Percentiles rank a stretch among this genome's conserved stretches.
phyloP scores from a whole-genome alignment of 2,797 vertebrate species.

The Rhodeus uyekii region DNA sequence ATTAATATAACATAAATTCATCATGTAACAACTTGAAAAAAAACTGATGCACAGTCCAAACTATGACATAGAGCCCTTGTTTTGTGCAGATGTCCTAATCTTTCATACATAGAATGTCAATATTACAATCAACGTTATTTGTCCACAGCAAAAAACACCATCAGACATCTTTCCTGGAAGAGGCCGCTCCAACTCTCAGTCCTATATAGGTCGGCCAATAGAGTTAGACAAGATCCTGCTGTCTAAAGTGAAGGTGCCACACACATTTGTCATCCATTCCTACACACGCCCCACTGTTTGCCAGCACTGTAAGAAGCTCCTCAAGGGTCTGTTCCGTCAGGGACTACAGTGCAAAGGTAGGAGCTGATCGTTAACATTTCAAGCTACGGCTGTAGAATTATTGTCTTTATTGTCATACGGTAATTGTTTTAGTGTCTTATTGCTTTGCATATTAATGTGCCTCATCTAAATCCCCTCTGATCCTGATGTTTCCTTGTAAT shows the following conservation, averaged over 20 bases:
- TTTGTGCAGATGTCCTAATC: not conserved
- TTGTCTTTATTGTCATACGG: not conserved
- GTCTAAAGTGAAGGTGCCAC: slow-evolving; percentile 96
- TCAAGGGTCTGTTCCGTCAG: slow-evolving; percentile 94
- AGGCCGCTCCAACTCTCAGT: slow-evolving; percentile 91
- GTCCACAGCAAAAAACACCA: slow-evolving; percentile 85
- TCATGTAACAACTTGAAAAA: not conserved
- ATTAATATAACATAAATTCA: not conserved
- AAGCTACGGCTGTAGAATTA: not conserved
- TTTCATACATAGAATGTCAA: not conserved
- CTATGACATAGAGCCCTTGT: not conserved
- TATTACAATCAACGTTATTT: slow-evolving; percentile 1
- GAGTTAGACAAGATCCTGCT: slow-evolving; percentile 93
- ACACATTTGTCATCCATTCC: slow-evolving; percentile 96
- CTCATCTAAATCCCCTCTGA: slow-evolving; percentile 3
- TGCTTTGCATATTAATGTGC: not conserved
- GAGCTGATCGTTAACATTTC: slow-evolving; percentile 28
- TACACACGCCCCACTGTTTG: slow-evolving; percentile 95
- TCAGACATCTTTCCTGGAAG: slow-evolving; percentile 86
- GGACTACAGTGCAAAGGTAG: slow-evolving; percentile 95
- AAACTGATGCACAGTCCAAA: not conserved
- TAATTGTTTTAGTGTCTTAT: slow-evolving; percentile 4
- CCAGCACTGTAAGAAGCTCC: slow-evolving; percentile 97
- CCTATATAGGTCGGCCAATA: slow-evolving; percentile 90
- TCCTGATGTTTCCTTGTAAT: not conserved